Conservation (phyloP, 2,888 invertebrate genomes). For the Yponomeuta cagnagella region DNA sequence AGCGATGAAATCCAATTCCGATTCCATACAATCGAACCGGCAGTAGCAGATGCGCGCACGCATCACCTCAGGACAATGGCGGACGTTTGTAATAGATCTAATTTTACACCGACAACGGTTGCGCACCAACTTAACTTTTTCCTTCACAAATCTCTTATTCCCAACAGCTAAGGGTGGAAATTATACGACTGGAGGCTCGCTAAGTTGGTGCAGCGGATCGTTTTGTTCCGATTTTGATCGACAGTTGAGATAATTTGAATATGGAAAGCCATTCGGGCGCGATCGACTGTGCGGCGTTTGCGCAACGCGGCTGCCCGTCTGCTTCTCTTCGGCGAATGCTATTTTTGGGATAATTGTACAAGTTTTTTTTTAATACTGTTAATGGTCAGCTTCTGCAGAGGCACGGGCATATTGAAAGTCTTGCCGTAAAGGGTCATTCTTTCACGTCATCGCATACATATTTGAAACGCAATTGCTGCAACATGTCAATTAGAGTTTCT, state of each 20-base stretch:
- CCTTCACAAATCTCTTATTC: constrained; percentile 1
- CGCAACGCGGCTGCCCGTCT: constrained; percentile 22
- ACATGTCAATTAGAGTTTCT: too few relatives aligned
- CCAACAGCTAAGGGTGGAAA: background rate
- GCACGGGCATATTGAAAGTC: too few relatives aligned
- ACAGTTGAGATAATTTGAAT: constrained; percentile 71
- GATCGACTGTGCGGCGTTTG: constrained; percentile 33
- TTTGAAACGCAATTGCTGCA: too few relatives aligned
- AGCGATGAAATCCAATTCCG: constrained; percentile 55
- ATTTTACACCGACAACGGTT: constrained; percentile 37
- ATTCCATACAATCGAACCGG: constrained; percentile 46
- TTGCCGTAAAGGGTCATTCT: too few relatives aligned
- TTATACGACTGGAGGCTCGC: background rate
- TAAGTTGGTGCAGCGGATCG: constrained; percentile 27
- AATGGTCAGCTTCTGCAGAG: background rate
- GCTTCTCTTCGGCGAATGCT: constrained; percentile 2
- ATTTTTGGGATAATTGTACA: constrained; percentile 17
- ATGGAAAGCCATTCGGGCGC: constrained; percentile 59
- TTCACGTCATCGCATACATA: too few relatives aligned
- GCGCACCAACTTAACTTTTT: constrained; percentile 8
- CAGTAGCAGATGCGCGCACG: constrained; percentile 54
- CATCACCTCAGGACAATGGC: constrained; percentile 44
- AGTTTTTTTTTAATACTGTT: constrained; percentile 14
- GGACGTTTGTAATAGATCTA: constrained; percentile 52
- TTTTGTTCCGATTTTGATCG: constrained; percentile 61